A percentile compares a stretch with the other conserved stretches of the same genome.
Evolutionary conservation across 2,888 invertebrate genomes (phyloP).

Genomic region (Eumacrocentrus americanus): DNA sequence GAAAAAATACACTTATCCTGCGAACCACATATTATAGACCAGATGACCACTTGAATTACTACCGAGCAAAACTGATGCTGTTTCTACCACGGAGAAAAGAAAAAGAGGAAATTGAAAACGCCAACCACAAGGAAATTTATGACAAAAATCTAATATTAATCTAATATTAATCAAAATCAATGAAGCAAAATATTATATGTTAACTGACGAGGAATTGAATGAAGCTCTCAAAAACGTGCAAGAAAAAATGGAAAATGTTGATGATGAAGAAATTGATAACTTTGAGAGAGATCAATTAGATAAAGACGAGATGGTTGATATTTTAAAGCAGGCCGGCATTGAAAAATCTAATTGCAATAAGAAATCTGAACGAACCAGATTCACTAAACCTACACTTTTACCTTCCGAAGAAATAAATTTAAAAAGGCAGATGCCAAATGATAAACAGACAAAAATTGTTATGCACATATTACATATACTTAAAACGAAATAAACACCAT

Average conservation of each 20-base stretch:
- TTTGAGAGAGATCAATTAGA: no score
- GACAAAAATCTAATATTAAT: slow-evolving; percentile 18
- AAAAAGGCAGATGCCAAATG: slow-evolving; percentile 26
- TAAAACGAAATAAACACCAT: slow-evolving; percentile 30
- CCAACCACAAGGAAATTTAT: slow-evolving; percentile 22
- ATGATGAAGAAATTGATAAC: slow-evolving; percentile 15
- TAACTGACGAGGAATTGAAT: slow-evolving; percentile 25
- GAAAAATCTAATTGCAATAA: no score
- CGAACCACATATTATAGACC: slow-evolving; percentile 30
- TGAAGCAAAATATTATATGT: slow-evolving; percentile 18
- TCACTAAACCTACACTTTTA: no score
- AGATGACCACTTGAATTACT: slow-evolving; percentile 28
- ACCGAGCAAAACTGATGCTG: slow-evolving; percentile 34
- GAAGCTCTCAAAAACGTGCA: slow-evolving; percentile 14
- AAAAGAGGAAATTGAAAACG: slow-evolving; percentile 29
- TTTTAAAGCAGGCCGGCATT: no score
- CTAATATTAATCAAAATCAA: no score
- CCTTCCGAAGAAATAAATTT: slow-evolving; percentile 14
- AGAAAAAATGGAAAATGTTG: slow-evolving; percentile 8
- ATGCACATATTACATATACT: slow-evolving; percentile 34
- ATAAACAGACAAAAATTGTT: slow-evolving; percentile 30
- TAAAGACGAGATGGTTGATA: no score
- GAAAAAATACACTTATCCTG: slow-evolving; percentile 29
- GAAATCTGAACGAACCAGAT: no score
- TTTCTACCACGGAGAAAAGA: slow-evolving; percentile 37